Evolutionary conservation across 2,113 vertebrate genomes (phyloP), one percentile per base, ranked within the genome.

Genomic region (Forbesichthys papilliferus): DNA sequence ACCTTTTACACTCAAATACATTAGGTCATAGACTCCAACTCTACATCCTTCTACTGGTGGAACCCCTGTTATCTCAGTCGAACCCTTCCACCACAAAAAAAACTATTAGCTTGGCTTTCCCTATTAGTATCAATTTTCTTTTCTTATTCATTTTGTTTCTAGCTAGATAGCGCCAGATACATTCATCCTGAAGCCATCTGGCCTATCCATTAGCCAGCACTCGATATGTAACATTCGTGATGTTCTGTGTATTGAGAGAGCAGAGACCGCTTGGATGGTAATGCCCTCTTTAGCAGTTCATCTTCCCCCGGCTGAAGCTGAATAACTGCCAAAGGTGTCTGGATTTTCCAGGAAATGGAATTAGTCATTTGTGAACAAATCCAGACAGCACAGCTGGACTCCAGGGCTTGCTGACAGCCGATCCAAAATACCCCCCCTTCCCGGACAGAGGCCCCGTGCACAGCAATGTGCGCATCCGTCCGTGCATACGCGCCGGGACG

Each of bases 121-220:
- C 68, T 56, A 1, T 55, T 73, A 65, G 61, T 77, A 51, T 66
- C 65, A 71, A 78, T 72, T 66, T 77, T 76, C 54, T 77, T 74
- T 77, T 36, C 7, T 80, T 27, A 0, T 4, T 56, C 9, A 0
- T 56, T 18, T 55, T 12, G 3, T 42, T 34, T 74, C 34, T 33
- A 36, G 11, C 34, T 67, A 64, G 71, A 78, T 76, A 73, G 69
- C 75, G 66, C 65, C 61, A 58, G 62, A 73, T 42, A 67, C 81
- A 83, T 74, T 47, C 60, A 72, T 79, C 61, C 57, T 36, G 42
- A 60, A 69, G 72, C 69, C 70, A 85, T 86, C 81, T 88, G 88
- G 78, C 75, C 46, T 68, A 59, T 73, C 46, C 12, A 68, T 78
- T 71, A 54, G 62, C 62, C 53, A 65, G 56, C 33, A 6, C 0